Percentiles rank a stretch among this genome's conserved stretches.
Conservation (phyloP, 2,113 vertebrate genomes). For the Danio rerio region DNA sequence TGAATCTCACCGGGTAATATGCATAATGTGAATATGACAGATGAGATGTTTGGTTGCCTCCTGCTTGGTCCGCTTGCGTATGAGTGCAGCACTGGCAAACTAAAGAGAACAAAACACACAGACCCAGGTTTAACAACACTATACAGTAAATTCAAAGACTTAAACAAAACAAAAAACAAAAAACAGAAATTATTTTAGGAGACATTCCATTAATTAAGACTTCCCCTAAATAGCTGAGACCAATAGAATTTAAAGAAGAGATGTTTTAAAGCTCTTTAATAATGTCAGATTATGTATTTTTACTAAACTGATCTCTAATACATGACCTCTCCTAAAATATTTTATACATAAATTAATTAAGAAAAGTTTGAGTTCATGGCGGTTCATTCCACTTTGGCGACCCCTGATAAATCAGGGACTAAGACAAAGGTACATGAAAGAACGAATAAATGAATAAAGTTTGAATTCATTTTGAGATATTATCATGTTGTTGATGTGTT, state of each 20-base stretch:
- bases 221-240: no score
- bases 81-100: constrained; percentile 64
- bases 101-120: constrained; percentile 57
- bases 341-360: no score
- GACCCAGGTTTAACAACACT: constrained; percentile 2
- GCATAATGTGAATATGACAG: constrained; percentile 63
- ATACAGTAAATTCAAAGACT: not conserved
- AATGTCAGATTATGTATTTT: no score
- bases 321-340: not conserved
- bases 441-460: not conserved
- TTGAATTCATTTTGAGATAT: not conserved
- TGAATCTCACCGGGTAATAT: constrained; percentile 75
- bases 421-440: not conserved
- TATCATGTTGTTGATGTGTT: no score
- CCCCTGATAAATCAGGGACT: not conserved
- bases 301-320: no score
- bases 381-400: no score
- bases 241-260: no score
- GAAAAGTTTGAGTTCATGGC: no score
- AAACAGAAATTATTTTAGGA: not conserved
- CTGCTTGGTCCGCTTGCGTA: constrained; percentile 59
- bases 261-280: no score
- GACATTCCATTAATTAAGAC: no score
- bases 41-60: constrained; percentile 64
- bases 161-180: no score